These are phyloP conservation scores for Lithophane ornitopus DNA, from an alignment of 2,888 invertebrate genomes.

Conservation along the genomic window DNA sequence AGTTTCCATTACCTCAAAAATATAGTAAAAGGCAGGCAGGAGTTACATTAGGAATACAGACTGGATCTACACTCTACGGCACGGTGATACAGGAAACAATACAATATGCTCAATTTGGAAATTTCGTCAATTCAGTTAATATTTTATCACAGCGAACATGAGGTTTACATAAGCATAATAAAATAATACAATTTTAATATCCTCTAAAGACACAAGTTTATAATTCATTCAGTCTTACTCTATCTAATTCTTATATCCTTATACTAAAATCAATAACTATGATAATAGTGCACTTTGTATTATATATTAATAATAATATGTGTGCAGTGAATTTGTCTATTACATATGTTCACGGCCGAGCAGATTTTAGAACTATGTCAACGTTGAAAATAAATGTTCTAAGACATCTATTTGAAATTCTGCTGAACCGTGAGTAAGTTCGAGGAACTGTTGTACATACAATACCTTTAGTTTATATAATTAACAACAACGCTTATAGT, in stretches of 20 bases:
- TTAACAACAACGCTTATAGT: slow-evolving; percentile 84
- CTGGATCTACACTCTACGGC: slow-evolving; percentile 36
- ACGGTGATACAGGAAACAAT: slow-evolving; percentile 36
- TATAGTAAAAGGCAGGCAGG: slow-evolving; percentile 56
- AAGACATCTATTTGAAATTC: slow-evolving; percentile 64
- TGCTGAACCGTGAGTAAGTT: slow-evolving; percentile 77
- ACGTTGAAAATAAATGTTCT: slow-evolving; percentile 56
- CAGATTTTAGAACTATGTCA: slow-evolving; percentile 65
- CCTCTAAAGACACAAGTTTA: slow-evolving; percentile 77
- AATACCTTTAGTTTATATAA: slow-evolving; percentile 76
- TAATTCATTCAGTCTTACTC: slow-evolving; percentile 87
- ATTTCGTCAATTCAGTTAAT: slow-evolving; percentile 67
- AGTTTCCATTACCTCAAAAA: slow-evolving; percentile 44
- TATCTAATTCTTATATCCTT: slow-evolving; percentile 75
- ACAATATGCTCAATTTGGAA: slow-evolving; percentile 61
- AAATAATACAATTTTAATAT: slow-evolving; percentile 70
- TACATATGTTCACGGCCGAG: slow-evolving; percentile 75
- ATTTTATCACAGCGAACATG: slow-evolving; percentile 84
- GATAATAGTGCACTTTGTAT: slow-evolving; percentile 86
- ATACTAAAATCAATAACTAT: slow-evolving; percentile 80
- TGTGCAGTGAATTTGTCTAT: slow-evolving; percentile 81
- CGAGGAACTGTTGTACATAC: slow-evolving; percentile 85
- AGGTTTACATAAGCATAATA: slow-evolving; percentile 80
- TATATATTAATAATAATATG: slow-evolving; percentile 75
- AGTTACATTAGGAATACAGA: slow-evolving; percentile 61